A percentile compares a stretch with the other conserved stretches of the same genome.
Evolutionary conservation across 2,797 vertebrate genomes (phyloP).

Genomic region (Hemitrygon akajei): DNA sequence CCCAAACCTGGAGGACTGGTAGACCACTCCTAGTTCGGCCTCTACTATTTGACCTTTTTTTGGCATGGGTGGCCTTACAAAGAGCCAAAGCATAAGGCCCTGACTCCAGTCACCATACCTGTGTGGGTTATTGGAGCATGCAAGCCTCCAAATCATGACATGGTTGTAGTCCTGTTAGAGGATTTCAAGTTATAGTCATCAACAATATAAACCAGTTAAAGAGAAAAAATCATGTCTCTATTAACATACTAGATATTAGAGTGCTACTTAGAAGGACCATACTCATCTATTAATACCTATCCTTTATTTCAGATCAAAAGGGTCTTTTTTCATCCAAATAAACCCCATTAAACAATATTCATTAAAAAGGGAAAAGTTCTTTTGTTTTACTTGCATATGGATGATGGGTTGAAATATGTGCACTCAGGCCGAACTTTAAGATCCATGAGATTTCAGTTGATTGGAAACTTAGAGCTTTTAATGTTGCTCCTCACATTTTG

Average conservation of each 20-base stretch:
- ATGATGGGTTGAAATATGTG: not conserved
- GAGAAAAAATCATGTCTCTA: not conserved
- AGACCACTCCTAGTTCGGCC: no score
- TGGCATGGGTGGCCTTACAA: no score
- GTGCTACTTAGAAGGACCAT: not conserved
- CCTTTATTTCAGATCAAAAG: not conserved
- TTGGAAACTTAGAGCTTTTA: not conserved
- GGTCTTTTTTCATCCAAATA: not conserved
- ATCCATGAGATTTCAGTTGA: not conserved
- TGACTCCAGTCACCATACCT: no score
- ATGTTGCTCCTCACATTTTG: not conserved
- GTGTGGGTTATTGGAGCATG: no score
- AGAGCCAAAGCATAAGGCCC: no score
- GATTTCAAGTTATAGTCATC: not conserved
- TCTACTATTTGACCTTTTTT: no score
- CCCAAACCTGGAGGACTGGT: no score
- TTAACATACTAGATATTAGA: not conserved
- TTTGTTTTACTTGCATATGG: not conserved
- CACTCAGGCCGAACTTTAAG: not conserved
- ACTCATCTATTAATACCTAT: not conserved
- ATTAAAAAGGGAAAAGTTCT: not conserved
- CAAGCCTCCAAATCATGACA: no score
- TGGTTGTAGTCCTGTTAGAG: no score
- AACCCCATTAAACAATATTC: not conserved
- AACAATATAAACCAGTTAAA: constrained; percentile 11